Evolutionary conservation across 1,140 invertebrate genomes (phyloP), one percentile per base, ranked within the genome.

Genomic region (Neodiprion fabricii): DNA sequence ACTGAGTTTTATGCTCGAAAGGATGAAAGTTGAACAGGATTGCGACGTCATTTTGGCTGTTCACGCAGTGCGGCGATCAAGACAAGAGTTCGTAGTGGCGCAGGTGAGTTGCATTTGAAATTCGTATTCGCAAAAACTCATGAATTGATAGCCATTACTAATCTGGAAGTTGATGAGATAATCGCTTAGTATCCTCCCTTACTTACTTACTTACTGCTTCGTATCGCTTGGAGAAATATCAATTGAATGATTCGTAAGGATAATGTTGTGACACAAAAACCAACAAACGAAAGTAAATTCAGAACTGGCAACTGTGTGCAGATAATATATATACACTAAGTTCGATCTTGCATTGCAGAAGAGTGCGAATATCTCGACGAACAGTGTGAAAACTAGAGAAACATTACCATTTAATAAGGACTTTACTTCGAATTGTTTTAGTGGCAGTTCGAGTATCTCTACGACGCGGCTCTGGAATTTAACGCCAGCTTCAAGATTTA

Each of bases 11-110:
- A 40, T 86, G 23, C 79, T 87, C 21, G 86, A 87, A 68, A 84
- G 85, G 78, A 84, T 87, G 49, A 83, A 86, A 77, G 67, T 84
- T 28, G 86, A 87, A 74, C 85, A 86, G 72, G 75, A 82, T 71
- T 85, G 81, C 74, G 85, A 87, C 75, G 84, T 86, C 21, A 86
- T 82, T 70, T 78, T 84, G 65, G 83, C 84, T 65, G 83, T 87
- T 3, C 66, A 84, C 70, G 82, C 69, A 9, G 76, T 87, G 10
- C 76, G 85, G 66, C 81, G 79, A 40, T 85, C 79, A 73, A 74
- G 86, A 61, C 79, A 80, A 75, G 78, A 85, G 67, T 87, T 86
- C 75, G 78, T 85, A 17, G 53, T 47, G 10, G 71, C 75, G 7
- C 71, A 75, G 14, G 78, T 77, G 72, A 73, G 65, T 74, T 14